Conservation (phyloP, 2,113 vertebrate species). For the Chloropsis hardwickii region DNA sequence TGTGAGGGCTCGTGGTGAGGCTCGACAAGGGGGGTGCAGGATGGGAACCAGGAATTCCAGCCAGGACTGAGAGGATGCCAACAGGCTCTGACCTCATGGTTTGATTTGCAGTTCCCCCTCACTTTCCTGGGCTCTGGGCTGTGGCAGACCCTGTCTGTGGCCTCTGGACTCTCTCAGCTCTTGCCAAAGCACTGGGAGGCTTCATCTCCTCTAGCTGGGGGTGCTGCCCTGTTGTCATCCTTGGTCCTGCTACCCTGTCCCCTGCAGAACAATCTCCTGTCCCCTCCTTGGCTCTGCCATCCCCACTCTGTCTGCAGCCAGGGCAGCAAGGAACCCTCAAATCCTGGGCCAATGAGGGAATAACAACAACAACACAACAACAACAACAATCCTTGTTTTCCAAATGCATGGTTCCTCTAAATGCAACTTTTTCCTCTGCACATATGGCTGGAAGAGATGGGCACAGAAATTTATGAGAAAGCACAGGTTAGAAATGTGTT, state of each 20-base stretch:
- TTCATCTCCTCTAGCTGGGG: background rate
- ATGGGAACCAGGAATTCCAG: background rate
- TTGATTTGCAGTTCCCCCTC: background rate
- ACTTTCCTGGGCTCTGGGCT: background rate
- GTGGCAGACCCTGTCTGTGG: background rate
- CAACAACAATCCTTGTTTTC: background rate
- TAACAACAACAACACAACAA: background rate
- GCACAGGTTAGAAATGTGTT: background rate
- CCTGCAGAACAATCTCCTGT: background rate
- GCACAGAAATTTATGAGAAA: background rate
- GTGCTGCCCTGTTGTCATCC: background rate
- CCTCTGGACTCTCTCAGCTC: background rate
- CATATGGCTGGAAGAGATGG: background rate
- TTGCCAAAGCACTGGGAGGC: background rate
- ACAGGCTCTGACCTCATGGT: background rate
- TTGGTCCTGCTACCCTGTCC: background rate
- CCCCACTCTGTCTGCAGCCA: background rate
- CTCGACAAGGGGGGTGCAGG: rapidly evolving
- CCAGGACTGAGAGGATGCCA: background rate
- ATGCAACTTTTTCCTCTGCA: background rate
- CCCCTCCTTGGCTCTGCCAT: background rate
- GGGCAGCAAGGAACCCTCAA: background rate
- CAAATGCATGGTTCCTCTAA: background rate
- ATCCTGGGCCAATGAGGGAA: background rate
- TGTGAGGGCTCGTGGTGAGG: background rate